Evolutionary conservation across 1,140 invertebrate genomes (phyloP).

Genomic region (Eurosta solidaginis): DNA sequence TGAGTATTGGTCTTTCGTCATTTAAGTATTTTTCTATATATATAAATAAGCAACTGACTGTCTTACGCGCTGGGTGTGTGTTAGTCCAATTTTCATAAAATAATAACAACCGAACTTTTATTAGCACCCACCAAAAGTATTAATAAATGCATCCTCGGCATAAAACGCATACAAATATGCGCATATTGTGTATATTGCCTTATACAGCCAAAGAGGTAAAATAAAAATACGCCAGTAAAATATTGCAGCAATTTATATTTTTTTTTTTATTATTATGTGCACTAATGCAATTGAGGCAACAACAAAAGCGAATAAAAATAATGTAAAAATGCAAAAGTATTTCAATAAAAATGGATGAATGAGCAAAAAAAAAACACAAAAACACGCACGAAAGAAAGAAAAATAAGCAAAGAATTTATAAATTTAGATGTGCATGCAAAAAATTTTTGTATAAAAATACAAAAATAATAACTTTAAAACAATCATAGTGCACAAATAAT

Average conservation of each 20-base stretch:
- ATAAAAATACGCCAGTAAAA: background rate
- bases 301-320: background rate
- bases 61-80: too few relatives aligned
- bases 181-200: background rate
- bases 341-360: background rate
- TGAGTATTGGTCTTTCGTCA: too few relatives aligned
- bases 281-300: background rate
- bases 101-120: too few relatives aligned
- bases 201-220: background rate
- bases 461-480: background rate
- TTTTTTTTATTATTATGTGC: background rate
- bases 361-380: background rate
- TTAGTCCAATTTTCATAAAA: too few relatives aligned
- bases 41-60: too few relatives aligned
- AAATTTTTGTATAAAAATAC: background rate
- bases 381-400: too few relatives aligned
- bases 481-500: background rate
- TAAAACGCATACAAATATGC: background rate
- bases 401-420: background rate
- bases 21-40: too few relatives aligned
- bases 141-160: too few relatives aligned
- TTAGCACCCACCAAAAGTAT: too few relatives aligned
- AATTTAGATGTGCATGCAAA: background rate
- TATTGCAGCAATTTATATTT: slow-evolving; percentile 3
- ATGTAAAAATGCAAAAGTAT: background rate